Evolutionary conservation across 2,797 vertebrate genomes (phyloP), one percentile per base, ranked within the genome.

Genomic region (Nannoperca australis): DNA sequence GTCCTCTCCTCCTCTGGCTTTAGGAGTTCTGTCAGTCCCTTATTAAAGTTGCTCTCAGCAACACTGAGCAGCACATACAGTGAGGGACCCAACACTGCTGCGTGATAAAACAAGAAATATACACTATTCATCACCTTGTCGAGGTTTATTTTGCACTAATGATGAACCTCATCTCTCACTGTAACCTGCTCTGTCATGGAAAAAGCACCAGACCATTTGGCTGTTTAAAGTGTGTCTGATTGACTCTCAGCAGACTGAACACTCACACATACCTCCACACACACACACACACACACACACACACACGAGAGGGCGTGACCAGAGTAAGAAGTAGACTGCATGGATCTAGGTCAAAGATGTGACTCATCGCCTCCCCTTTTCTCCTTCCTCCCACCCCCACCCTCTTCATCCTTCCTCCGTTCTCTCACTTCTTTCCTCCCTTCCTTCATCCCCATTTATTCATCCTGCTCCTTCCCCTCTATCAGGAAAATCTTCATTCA

Each of bases 271-370:
- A 56, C 63, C 38, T 12, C 10, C 47, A 40, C 1, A 67, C 66
- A 73, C 65, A 54, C 79, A 84, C 74, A 83, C 59, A 40, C 70
- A 79, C 51, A 73, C 69, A 67, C 78, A 61, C 70, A 50, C 79
- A 54, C 60, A 67, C 17, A 56, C 7, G 56, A 7, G 10, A 85
- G 79, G 90, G 86, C 42, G 79, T 90, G 75, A 81, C 78, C 83
- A 82, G 88, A 84, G 72, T 88, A 74, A 85, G 87, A 89, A 90
- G 79, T 85, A 91, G 84, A 85, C 80, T 34, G 40, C 67, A 17
- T 83, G 86, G 88, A 92, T 93, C 81, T 93, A 80, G 92, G 92
- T 94, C 92, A 94, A 89, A 90, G 89, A 89, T 88, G 86, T 94
- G 93, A 93, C 76, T 94, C 93, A 93, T 93, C 88, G 81, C 86